Evolutionary conservation across 2,113 vertebrate genomes (phyloP).

Genomic region (Mobula birostris): DNA sequence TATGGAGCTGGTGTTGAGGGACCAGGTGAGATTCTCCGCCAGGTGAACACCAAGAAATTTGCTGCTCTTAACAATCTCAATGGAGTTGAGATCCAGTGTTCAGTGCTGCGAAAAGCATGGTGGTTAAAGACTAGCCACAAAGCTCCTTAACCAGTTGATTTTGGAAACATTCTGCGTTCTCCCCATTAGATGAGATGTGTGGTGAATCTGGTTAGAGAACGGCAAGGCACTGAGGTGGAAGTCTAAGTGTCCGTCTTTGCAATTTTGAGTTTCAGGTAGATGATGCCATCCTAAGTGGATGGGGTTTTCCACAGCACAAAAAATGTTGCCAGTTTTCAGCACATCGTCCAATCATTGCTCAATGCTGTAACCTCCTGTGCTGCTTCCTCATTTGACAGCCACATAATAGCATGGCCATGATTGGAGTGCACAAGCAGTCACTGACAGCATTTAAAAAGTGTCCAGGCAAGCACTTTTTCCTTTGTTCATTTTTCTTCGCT

Average conservation of each 20-base stretch:
- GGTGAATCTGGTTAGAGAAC: not conserved
- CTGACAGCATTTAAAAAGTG: no score
- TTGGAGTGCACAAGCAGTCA: no score
- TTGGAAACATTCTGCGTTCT: no score
- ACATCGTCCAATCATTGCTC: not conserved
- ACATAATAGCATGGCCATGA: not conserved
- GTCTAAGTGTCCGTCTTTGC: not conserved
- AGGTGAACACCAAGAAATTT: no score
- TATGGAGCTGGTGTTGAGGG: no score
- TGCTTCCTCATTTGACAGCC: not conserved
- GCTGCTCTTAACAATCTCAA: no score
- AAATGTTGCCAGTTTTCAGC: not conserved
- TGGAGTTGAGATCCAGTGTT: no score
- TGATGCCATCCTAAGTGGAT: not conserved
- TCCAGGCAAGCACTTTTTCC: no score
- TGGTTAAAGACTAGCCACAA: not conserved
- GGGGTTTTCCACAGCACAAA: not conserved
- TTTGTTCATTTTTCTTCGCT: not conserved
- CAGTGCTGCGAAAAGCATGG: not conserved
- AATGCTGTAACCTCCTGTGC: not conserved
- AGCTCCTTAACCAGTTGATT: no score
- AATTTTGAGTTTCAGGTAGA: not conserved
- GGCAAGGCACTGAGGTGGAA: not conserved
- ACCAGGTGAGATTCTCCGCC: no score
- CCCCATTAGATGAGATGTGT: no score